Evolutionary conservation across 2,888 invertebrate species (phyloP), one percentile per base, ranked within the genome.

Genomic region (Drosophila koepferae): DNA sequence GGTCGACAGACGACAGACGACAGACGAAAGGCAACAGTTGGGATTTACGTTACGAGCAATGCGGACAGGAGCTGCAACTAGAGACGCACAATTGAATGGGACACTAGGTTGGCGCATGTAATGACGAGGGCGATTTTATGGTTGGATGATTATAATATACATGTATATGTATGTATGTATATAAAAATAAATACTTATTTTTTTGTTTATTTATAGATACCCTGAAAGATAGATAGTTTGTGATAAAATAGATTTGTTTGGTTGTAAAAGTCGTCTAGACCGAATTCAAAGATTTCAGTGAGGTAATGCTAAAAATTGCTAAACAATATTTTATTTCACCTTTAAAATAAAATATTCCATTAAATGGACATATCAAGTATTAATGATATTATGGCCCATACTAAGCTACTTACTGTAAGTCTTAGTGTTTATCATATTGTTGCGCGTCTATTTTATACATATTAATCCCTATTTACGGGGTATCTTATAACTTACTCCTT

Each of bases 11-110:
- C 36, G 12, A 36, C 36, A 12, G 10, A 36, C 12, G 10, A 12
- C 12, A 14, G 38, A 12, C 40, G 38, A 6, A 63, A 36, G 63
- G 63, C 76, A 76, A 55, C 74, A 77, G 81, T 75, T 75, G 65
- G 61, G 60, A 63, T 63, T 63, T 65, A 36, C 48, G 38, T 54
- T 61, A 63, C 61, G 55, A 79, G 64, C 51, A 2, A 41, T 43
- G 61, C 38, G 74, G 51, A 60, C 60, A 28, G 18, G n/a, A 60
- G 59, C 48, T 31, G 38, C 23, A 23, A 28, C 28, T 48, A 38
- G 48, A 40, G 59, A 28, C 38, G 28, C 9, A 69, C 63, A 77
- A 73, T 73, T 64, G 62, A 74, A 78, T 63, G 48, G 38, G 51
- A 63, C 41, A 56, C 74, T 51, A 44, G 68, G 71, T 70, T 67